Evolutionary conservation across 2,888 invertebrate species (phyloP), one percentile per base, ranked within the genome.

Genomic region (Stramonita haemastoma): DNA sequence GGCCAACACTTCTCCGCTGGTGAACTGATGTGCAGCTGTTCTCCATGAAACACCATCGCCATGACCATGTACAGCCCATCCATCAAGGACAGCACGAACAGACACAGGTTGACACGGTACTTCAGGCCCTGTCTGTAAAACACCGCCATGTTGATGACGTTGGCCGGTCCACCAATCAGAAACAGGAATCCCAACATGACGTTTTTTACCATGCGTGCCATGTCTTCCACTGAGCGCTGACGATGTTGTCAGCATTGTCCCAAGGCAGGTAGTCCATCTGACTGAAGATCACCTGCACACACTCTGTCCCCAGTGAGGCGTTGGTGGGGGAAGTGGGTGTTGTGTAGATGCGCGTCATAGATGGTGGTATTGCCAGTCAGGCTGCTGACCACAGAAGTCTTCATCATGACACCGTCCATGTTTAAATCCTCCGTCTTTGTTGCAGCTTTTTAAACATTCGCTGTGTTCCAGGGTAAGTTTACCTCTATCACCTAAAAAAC

Each of bases 141-240:
- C 83, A 83, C 83, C 46, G 46, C 83, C 83, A 83, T 83, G 83
- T 56, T n/a, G 83, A 83, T 46, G 46, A 83, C 46, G 83, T 46
- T 83, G 46, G 46, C 83, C 4, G 83, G 83, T 34, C 83, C 46
- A 11, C 83, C 83, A 56, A 83, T 83, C 22, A 46, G 46, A 13
- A 83, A 46, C 6, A 83, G 26, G 22, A 83, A 15, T 15, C 22
- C 26, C 83, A 60, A 34, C 6, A 34, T 5, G 19, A 32, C 32
- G 17, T 79, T 32, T 32, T 79, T 26, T 2, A 79, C 17, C 15
- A 32, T 26, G 26, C 32, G 32, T n/a, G 79, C 29, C 2, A 34
- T 32, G 29, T 17, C 32, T 34, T 79, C 79, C 34, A 79, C 79
- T 79, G 17, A 1, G 34, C 79, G 34, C 79, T 79, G 79, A 79